A percentile compares a stretch with the other conserved stretches of the same genome.
Conservation (phyloP, 2,888 invertebrate genomes). For the Electrophaes corylata region DNA sequence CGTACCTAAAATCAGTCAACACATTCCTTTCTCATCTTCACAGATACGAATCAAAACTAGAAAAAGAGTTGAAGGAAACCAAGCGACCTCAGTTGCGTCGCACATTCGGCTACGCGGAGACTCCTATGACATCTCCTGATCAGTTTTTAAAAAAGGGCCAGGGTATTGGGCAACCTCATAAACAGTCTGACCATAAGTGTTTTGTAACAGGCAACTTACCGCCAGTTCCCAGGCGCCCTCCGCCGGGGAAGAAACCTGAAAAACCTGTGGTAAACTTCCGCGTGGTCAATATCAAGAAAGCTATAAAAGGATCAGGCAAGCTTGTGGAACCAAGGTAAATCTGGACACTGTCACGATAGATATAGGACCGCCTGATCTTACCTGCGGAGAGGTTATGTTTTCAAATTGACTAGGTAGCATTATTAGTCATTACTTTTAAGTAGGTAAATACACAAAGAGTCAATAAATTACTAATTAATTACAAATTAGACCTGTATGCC, state of each 20-base stretch:
- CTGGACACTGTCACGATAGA: too few species aligned
- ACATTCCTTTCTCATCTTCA: slow-evolving; percentile 8
- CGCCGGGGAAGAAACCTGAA: slow-evolving; percentile 58
- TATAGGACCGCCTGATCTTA: too few species aligned
- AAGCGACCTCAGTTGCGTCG: slow-evolving; percentile 78
- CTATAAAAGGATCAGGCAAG: slow-evolving; percentile 79
- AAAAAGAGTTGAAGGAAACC: slow-evolving; percentile 71
- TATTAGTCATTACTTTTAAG: too few species aligned
- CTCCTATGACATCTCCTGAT: slow-evolving; percentile 83
- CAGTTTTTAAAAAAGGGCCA: slow-evolving; percentile 86
- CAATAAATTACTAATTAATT: too few species aligned
- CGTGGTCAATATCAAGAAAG: slow-evolving; percentile 85
- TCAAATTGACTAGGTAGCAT: too few species aligned
- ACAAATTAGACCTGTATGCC: too few species aligned
- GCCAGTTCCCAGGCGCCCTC: slow-evolving; percentile 73
- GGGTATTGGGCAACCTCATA: slow-evolving; percentile 73
- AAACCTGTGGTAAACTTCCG: slow-evolving; percentile 80
- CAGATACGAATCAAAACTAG: slow-evolving; percentile 81
- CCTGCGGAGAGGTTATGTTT: too few species aligned
- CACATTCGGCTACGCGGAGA: slow-evolving; percentile 88
- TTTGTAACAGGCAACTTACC: slow-evolving; percentile 68
- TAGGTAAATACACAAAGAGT: too few species aligned
- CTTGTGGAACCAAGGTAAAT: slow-evolving; percentile 80
- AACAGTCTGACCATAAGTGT: slow-evolving; percentile 69
- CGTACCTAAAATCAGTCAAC: too few species aligned